Evolutionary conservation across 2,888 invertebrate species (phyloP).

Genomic region (Yponomeuta plumbellus): DNA sequence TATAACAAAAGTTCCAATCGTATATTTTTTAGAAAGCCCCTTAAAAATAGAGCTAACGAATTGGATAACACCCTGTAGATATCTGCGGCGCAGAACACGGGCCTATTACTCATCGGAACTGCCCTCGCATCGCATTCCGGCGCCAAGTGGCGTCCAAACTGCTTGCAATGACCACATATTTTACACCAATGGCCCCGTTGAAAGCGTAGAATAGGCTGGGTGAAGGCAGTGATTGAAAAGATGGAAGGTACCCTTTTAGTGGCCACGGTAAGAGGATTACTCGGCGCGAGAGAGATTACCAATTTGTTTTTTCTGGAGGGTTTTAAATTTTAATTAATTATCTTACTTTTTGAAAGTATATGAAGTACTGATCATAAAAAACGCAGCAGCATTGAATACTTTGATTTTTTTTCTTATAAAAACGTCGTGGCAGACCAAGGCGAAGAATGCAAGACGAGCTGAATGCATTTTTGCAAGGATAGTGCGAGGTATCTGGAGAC

Average conservation of each 20-base stretch:
- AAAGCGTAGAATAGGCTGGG: not conserved
- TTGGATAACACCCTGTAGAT: not conserved
- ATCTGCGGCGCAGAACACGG: not conserved
- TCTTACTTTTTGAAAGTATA: too few species aligned
- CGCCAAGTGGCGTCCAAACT: conserved; percentile 4
- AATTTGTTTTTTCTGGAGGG: not conserved
- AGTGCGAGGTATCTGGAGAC: too few species aligned
- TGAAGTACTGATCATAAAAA: too few species aligned
- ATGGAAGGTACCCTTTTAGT: not conserved
- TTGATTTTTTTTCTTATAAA: too few species aligned
- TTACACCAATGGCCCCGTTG: not conserved
- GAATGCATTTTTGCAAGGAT: too few species aligned
- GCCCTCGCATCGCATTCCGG: not conserved
- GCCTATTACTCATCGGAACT: conserved; percentile 6
- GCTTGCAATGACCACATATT: conserved; percentile 1
- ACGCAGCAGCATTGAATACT: too few species aligned
- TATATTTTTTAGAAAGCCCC: too few species aligned
- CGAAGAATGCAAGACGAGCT: too few species aligned
- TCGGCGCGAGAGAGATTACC: not conserved
- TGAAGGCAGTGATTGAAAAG: not conserved
- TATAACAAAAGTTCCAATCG: too few species aligned
- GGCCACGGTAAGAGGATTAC: not conserved
- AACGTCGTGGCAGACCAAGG: too few species aligned
- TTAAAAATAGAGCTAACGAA: not conserved
- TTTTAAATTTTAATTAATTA: too few species aligned